phyloP scores from a whole-genome alignment of 2,797 vertebrate species.

The Furcifer pardalis region DNA sequence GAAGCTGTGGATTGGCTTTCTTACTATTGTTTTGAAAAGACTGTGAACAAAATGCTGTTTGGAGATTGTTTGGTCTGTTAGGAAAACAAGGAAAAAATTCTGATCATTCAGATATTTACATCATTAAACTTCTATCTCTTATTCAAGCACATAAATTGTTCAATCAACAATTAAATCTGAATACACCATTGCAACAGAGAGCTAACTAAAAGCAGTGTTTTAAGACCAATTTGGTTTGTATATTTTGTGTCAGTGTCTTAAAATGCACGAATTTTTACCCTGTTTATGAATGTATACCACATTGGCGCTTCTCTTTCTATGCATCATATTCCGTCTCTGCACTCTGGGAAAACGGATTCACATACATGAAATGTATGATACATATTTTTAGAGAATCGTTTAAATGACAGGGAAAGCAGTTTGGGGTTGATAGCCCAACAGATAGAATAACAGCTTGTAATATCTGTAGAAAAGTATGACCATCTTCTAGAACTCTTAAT shows the following conservation, averaged over 20 bases:
- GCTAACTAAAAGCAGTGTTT: not conserved
- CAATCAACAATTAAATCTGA: not conserved
- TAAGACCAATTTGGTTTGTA: not conserved
- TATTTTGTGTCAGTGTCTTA: slow-evolving; percentile 4
- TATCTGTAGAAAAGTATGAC: not conserved
- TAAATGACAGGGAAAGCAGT: not conserved
- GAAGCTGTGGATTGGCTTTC: slow-evolving; percentile 39
- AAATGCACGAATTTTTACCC: slow-evolving; percentile 4
- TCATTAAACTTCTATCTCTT: not conserved
- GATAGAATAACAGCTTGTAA: not conserved
- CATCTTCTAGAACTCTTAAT: not conserved
- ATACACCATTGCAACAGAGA: not conserved
- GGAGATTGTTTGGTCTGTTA: slow-evolving; percentile 47
- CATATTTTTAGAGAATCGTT: not conserved
- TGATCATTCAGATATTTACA: slow-evolving; percentile 33
- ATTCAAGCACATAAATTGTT: not conserved
- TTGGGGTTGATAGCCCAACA: not conserved
- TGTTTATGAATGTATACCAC: slow-evolving; percentile 8
- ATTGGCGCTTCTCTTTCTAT: not conserved
- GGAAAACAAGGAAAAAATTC: slow-evolving; percentile 39
- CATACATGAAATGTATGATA: not conserved
- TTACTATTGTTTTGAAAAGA: slow-evolving; percentile 57
- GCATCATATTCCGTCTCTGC: not conserved
- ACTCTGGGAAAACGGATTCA: not conserved
- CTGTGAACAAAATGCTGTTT: slow-evolving; percentile 49